These are phyloP conservation scores for Brachyptera risi DNA, from an alignment of 2,888 invertebrate species.

Conservation along the genomic window DNA sequence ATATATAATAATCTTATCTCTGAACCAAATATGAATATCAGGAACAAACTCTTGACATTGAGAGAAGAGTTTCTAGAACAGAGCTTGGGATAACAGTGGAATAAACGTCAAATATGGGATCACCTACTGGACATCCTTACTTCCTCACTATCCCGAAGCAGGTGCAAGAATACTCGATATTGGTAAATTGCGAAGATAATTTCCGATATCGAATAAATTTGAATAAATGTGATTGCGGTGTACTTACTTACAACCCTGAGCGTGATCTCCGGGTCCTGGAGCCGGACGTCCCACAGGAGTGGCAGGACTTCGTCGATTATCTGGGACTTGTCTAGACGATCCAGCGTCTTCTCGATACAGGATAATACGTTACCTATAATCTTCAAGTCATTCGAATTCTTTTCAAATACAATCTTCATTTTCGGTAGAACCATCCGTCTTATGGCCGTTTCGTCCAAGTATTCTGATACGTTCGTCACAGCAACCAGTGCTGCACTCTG, in stretches of 20 bases:
- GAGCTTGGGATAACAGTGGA: too few species aligned
- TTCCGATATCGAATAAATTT: too few species aligned
- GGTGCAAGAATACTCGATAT: too few species aligned
- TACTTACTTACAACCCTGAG: conserved; percentile 91
- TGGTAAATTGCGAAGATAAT: too few species aligned
- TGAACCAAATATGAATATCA: too few species aligned
- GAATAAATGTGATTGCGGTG: too few species aligned
- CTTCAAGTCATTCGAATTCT: conserved; percentile 73
- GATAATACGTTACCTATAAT: conserved; percentile 73
- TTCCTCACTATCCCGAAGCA: too few species aligned
- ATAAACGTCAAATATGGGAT: too few species aligned
- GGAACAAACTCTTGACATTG: too few species aligned
- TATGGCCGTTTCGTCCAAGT: conserved; percentile 76
- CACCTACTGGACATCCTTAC: too few species aligned
- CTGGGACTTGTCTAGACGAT: conserved; percentile 79
- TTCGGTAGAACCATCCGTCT: conserved; percentile 76
- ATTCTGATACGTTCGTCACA: conserved; percentile 78
- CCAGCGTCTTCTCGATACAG: conserved; percentile 75
- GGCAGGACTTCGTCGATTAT: conserved; percentile 90
- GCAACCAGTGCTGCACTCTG: conserved; percentile 88
- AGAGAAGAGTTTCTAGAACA: too few species aligned
- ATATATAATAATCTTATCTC: too few species aligned
- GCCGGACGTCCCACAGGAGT: conserved; percentile 76
- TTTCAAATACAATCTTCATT: conserved; percentile 75
- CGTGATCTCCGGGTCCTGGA: conserved; percentile 85